Percentiles rank a stretch among this genome's conserved stretches.
Evolutionary conservation across 2,797 vertebrate species (phyloP).

Genomic region (Bradypodion pumilum): DNA sequence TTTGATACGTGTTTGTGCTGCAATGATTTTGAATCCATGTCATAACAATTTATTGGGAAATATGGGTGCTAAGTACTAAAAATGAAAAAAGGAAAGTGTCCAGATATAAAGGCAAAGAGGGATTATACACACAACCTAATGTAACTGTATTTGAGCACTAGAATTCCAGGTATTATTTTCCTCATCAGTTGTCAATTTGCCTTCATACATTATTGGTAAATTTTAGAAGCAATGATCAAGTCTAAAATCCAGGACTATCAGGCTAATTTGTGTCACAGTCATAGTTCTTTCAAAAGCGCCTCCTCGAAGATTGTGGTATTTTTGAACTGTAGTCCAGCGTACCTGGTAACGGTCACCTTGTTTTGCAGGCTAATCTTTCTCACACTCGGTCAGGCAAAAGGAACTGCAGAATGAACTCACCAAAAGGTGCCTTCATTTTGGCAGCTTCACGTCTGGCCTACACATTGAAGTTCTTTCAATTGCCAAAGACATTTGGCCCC

Average conservation of each 20-base stretch:
- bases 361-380: too few species aligned
- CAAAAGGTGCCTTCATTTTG: too few species aligned
- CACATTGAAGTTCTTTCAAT: too few species aligned
- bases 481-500: neutral
- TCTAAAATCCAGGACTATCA: neutral
- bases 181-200: neutral
- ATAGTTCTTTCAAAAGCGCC: too few species aligned
- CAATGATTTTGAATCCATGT: slow-evolving; percentile 61
- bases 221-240: neutral
- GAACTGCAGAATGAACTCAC: too few species aligned
- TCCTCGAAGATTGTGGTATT: too few species aligned
- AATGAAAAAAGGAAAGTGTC: slow-evolving; percentile 1
- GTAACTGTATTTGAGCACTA: neutral
- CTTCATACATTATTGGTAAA: neutral
- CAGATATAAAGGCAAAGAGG: neutral
- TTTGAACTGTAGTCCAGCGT: too few species aligned
- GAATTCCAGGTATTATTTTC: neutral
- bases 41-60: slow-evolving; percentile 43
- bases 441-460: too few species aligned
- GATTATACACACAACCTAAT: neutral
- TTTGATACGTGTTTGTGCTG: slow-evolving; percentile 28
- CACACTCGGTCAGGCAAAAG: too few species aligned
- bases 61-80: slow-evolving; percentile 30
- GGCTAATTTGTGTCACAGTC: neutral
- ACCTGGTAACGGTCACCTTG: too few species aligned